phyloP scores from a whole-genome alignment of 2,797 vertebrate genomes.

The Crax fasciolata region DNA sequence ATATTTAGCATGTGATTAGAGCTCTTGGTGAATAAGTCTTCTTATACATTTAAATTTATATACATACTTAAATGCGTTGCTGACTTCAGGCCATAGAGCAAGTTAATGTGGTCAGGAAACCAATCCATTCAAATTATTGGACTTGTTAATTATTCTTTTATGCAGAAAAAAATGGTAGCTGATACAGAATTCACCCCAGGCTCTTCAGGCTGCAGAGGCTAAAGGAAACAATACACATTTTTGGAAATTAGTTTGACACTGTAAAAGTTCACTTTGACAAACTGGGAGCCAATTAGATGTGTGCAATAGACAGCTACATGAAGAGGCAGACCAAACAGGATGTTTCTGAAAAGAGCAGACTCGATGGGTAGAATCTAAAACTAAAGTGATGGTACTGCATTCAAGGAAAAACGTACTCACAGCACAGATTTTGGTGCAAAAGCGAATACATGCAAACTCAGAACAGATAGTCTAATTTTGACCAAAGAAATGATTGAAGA shows the following conservation, averaged over 20 bases:
- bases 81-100: background rate
- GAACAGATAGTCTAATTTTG: background rate
- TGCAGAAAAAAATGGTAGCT: background rate
- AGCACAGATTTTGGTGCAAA: background rate
- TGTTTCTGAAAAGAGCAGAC: constrained; percentile 62
- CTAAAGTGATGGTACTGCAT: background rate
- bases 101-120: background rate
- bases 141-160: background rate
- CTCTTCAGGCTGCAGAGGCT: background rate
- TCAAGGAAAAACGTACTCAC: background rate
- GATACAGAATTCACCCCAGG: background rate
- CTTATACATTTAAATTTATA: background rate
- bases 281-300: constrained; percentile 48
- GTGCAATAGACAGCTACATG: constrained; percentile 43
- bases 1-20: background rate
- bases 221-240: constrained; percentile 27
- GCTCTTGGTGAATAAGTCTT: background rate
- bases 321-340: background rate
- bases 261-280: constrained; percentile 71
- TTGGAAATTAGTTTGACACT: constrained; percentile 64
- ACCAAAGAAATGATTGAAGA: background rate
- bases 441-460: background rate
- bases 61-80: background rate
- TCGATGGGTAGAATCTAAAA: background rate
- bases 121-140: background rate